Percentiles rank a stretch among this genome's conserved stretches.
Conservation (phyloP, 2,888 invertebrate species). For the Agriopis marginaria region DNA sequence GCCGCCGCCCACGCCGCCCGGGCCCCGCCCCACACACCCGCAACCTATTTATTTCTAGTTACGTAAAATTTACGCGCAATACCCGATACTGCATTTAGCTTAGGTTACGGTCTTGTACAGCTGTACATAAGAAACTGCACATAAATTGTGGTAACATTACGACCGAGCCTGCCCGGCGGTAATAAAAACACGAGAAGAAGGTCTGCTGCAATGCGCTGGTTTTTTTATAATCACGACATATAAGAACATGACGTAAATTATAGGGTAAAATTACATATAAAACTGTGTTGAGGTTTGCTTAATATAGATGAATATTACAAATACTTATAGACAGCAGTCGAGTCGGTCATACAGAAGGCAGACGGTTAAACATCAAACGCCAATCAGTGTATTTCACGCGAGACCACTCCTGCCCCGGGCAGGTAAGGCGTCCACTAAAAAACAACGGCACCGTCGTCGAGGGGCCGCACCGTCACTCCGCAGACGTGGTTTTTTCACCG, state of each 20-base stretch:
- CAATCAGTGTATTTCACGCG: constrained; percentile 76
- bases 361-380: constrained; percentile 71
- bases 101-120: constrained; percentile 65
- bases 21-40: constrained; percentile 84
- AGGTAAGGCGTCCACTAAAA: constrained; percentile 79
- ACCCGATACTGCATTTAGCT: constrained; percentile 84
- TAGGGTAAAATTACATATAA: not conserved
- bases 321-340: not conserved
- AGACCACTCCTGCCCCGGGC: constrained; percentile 68
- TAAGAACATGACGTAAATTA: not conserved
- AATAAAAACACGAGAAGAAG: constrained; percentile 15
- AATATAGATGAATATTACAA: not conserved
- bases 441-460: constrained; percentile 68
- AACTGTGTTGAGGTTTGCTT: not conserved
- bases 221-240: not conserved
- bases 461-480: constrained; percentile 73
- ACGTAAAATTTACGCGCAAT: constrained; percentile 87
- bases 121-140: constrained; percentile 44
- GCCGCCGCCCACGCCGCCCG: constrained; percentile 75
- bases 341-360: constrained; percentile 58
- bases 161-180: constrained; percentile 42
- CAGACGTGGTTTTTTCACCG: constrained; percentile 81
- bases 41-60: constrained; percentile 87
- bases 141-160: constrained; percentile 49
- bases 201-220: not conserved